Evolutionary conservation across 2,888 invertebrate species (phyloP), one percentile per base, ranked within the genome.

Genomic region (Fragum fragum): DNA sequence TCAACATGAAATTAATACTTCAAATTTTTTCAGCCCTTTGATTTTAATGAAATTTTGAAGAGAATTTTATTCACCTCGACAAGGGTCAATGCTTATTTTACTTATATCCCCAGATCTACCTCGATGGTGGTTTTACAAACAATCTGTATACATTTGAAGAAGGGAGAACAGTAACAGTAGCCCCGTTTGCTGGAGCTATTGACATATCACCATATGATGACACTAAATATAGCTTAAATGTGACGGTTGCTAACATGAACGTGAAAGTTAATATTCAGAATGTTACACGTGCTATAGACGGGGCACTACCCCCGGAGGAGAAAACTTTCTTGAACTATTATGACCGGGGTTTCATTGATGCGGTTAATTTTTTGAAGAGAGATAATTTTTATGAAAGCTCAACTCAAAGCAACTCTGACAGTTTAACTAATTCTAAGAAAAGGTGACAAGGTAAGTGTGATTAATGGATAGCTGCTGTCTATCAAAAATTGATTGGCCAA

Each of bases 121-220:
- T 98, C 96, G 99, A 99, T 93, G 99, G 99, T 1, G 99, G 98
- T 6, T 97, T 98, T 93, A 98, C 98, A 63, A 97, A 99, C 94
- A 99, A 99, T 95, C 95, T 99, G 88, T 98, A 98, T 0, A 96
- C 97, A 3, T 95, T 98, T 75, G 97, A 98, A 92, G 88, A 89
- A 1, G 92, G 90, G 0, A 97, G 98, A 93, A 99, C 99, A 0
- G 97, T 99, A 81, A 98, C 98, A 0, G 97, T 99, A 29, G 98
- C 98, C 90, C 99, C 99, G 0, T 99, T 99, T 94, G 98, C 98
- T 90, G 99, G 99, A 0, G 98, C 98, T 94, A 98, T 97, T 92
- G 99, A 99, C 94, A 99, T 99, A 88, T 98, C 98, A 73, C 98
- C 98, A 1, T 47, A 70, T 6, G 91, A 90, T 76, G 79, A 82